Base-by-base conservation (phyloP, 1,140 invertebrate genomes). In the Drosophila sproati region DNA sequence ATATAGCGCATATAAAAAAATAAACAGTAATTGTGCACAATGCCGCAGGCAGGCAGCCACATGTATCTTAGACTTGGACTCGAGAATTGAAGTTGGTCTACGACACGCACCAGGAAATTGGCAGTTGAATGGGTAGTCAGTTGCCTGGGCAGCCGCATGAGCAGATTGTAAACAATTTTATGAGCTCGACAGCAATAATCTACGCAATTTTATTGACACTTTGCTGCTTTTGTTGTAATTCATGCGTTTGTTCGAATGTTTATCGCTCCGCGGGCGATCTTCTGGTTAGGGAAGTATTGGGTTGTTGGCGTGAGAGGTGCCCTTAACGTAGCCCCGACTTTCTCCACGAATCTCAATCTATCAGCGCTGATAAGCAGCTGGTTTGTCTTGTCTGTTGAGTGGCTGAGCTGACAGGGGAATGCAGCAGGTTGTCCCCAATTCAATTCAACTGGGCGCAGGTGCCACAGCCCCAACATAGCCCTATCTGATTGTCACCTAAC, bases 171-270 rank as follows among this genome's bases (percentile, higher is more conserved):
- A 89, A 90, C 81, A 89, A 89, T 89, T 89, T 89, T 89, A 89
- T 79, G 85, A 90, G 86, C 81, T 85, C 86, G 80, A 59, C 47
- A 69, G 78, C 81, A 90, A 89, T 89, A 89, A 89, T 85, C 85
- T 89, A 85, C 73, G 85, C 85, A 90, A 89, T 89, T 89, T 89
- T 89, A 89, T 89, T 85, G 85, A 89, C 85, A 88, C 85, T 83
- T 77, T 64, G 67, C 73, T 80, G 72, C 79, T 77, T 82, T 79
- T 88, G 83, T 77, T 73, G 77, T 78, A 86, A 86, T 78, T 85
- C 77, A 81, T 73, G 74, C 63, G 73, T 77, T 80, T 77, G 68
- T 63, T 47, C 52, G 47, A 48, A 59, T 70, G 67, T 63, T 61
- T 70, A 63, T 80, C 74, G 60, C 81, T 52, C 81, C 54, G 80